Conservation (phyloP, 2,888 invertebrate species). For the Ramazzottius varieornatus region DNA sequence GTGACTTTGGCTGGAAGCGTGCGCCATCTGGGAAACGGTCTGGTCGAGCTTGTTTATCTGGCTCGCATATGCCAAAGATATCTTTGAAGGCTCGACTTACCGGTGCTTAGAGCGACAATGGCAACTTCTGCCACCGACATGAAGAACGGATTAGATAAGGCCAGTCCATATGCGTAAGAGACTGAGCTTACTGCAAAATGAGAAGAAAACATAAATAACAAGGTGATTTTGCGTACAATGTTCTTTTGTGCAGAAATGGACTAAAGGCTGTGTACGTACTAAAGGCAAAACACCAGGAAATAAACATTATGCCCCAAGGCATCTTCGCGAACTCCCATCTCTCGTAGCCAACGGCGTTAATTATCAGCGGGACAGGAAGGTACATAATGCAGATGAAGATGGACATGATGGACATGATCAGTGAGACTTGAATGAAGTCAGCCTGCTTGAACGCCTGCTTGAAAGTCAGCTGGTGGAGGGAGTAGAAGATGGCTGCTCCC, state of each 20-base stretch:
- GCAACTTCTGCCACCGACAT: neutral
- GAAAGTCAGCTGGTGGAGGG: neutral
- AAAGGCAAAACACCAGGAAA: neutral
- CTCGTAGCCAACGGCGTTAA: neutral
- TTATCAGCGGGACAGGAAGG: neutral
- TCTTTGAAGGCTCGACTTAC: neutral
- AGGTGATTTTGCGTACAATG: too few relatives aligned
- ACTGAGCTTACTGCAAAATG: neutral
- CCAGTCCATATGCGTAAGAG: neutral
- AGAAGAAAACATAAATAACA: neutral
- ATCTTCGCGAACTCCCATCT: neutral
- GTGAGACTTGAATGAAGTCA: neutral
- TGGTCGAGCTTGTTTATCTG: too few relatives aligned
- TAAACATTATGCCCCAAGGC: neutral
- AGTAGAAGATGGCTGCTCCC: neutral
- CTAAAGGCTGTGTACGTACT: neutral
- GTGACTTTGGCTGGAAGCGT: too few relatives aligned
- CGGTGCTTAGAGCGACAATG: neutral
- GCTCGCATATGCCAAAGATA: too few relatives aligned
- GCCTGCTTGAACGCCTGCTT: neutral
- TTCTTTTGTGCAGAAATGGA: neutral
- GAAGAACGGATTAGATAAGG: constrained; percentile 1
- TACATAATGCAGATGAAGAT: neutral
- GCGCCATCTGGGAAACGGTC: too few relatives aligned
- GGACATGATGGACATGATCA: neutral